phyloP scores from a whole-genome alignment of 2,797 vertebrate species.

The Gila robusta region DNA sequence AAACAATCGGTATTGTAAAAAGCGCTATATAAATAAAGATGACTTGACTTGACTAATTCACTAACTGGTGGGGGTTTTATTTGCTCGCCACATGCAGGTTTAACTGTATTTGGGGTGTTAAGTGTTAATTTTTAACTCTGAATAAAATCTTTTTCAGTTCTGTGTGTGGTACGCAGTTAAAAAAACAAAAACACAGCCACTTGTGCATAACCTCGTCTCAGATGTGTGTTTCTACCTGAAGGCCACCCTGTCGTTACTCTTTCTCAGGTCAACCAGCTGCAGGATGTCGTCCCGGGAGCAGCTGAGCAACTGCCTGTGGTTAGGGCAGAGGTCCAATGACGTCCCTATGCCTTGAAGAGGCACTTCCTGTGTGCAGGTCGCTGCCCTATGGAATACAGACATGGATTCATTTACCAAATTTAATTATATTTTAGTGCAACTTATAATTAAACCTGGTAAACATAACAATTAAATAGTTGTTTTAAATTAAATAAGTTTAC shows the following conservation, averaged over 20 bases:
- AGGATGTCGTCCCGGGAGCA: constrained; percentile 88
- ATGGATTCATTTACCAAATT: background rate
- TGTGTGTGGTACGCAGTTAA: background rate
- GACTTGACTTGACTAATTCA: too few species aligned
- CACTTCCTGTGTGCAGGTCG: constrained; percentile 81
- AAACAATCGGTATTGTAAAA: too few species aligned
- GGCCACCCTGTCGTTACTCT: constrained; percentile 76
- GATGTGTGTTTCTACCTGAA: constrained; percentile 72
- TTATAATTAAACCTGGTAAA: background rate
- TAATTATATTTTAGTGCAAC: background rate
- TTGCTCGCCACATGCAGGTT: background rate
- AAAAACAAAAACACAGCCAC: background rate
- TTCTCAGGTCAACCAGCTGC: constrained; percentile 85
- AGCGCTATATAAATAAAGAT: too few species aligned
- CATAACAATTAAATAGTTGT: background rate
- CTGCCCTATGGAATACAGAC: constrained; percentile 68
- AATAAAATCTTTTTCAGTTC: background rate
- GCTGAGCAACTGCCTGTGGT: constrained; percentile 85
- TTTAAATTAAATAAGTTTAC: background rate
- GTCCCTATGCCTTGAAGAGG: constrained; percentile 85
- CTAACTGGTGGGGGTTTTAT: too few species aligned
- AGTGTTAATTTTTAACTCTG: background rate
- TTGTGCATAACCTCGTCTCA: background rate
- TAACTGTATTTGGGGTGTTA: background rate
- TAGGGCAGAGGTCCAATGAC: constrained; percentile 83